phyloP scores from a whole-genome alignment of 2,888 invertebrate genomes.

The Anarsia innoxiella region DNA sequence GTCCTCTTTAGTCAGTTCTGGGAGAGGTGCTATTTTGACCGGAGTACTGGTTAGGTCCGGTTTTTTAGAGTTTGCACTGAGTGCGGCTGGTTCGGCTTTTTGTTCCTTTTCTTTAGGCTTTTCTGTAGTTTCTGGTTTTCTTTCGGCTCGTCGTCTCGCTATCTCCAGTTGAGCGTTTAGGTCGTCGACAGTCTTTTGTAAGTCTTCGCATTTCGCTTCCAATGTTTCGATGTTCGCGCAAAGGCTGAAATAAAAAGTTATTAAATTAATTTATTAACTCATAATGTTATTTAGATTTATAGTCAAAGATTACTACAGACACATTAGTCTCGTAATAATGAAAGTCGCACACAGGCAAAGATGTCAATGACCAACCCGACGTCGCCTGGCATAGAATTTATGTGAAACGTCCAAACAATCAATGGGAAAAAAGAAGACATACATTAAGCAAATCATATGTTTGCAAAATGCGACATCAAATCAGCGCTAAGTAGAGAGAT shows the following conservation, averaged over 20 bases:
- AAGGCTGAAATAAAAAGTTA: too few relatives aligned
- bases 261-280: too few relatives aligned
- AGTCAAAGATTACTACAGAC: too few relatives aligned
- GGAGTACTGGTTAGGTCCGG: conserved; percentile 48
- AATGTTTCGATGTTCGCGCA: conserved; percentile 86
- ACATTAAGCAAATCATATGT: conserved; percentile 4
- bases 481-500: too few relatives aligned
- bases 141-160: conserved; percentile 75
- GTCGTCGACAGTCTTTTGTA: conserved; percentile 87
- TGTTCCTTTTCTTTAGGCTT: conserved; percentile 62
- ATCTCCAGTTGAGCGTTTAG: conserved; percentile 77
- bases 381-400: conserved; percentile 2
- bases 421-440: conserved; percentile 6
- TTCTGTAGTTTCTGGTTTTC: conserved; percentile 56
- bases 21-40: conserved; percentile 51
- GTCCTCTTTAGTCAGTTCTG: conserved; percentile 69
- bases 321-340: too few relatives aligned
- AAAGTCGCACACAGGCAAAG: too few relatives aligned
- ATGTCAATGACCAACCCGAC: neutral
- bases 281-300: too few relatives aligned
- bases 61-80: conserved; percentile 34
- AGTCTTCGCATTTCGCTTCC: conserved; percentile 88
- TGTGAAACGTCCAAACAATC: conserved; percentile 11
- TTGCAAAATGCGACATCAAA: neutral
- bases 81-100: conserved; percentile 29